These are phyloP conservation scores for Ophioninae sp. DNA, from an alignment of 2,888 invertebrate genomes.

Conservation along the genomic window DNA sequence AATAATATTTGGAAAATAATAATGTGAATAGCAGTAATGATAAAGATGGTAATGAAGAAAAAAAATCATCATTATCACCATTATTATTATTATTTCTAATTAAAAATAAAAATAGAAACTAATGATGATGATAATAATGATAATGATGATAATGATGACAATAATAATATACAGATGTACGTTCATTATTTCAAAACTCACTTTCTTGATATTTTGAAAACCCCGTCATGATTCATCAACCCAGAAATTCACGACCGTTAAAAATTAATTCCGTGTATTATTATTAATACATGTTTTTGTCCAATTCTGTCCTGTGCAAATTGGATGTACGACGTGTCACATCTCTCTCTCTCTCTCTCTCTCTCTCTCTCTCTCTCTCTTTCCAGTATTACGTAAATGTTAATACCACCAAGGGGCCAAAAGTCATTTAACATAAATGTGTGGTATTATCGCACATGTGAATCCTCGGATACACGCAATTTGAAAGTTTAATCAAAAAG, in stretches of 20 bases:
- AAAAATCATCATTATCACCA: no score
- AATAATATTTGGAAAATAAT: no score
- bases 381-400: not conserved
- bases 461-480: not conserved
- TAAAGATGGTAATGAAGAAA: no score
- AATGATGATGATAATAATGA: no score
- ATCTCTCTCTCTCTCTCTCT: not conserved
- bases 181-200: not conserved
- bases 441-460: not conserved
- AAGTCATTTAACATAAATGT: not conserved
- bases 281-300: conserved; percentile 12
- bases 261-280: conserved; percentile 8
- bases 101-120: no score
- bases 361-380: not conserved
- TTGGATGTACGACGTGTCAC: not conserved
- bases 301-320: not conserved
- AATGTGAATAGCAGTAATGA: no score
- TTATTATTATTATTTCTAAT: no score
- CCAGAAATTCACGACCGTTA: not conserved
- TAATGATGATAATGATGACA: no score
- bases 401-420: not conserved
- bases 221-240: not conserved
- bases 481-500: conserved; percentile 8
- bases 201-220: not conserved
- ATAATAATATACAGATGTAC: not conserved